phyloP scores from a whole-genome alignment of 1,140 invertebrate genomes.

The Phenacoccus solenopsis region DNA sequence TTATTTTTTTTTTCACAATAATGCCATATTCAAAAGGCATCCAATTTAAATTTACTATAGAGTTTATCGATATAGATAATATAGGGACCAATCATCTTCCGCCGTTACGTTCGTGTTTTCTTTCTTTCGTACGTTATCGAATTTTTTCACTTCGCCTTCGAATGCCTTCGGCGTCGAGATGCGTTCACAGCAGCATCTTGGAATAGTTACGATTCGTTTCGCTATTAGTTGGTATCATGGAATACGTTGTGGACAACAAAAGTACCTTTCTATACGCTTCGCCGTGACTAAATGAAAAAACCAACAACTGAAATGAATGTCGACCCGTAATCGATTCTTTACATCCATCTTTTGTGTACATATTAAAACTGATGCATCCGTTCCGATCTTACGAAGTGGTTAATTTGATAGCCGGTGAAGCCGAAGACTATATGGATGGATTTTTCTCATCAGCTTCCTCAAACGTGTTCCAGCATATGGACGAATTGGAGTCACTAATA shows the following conservation, averaged over 20 bases:
- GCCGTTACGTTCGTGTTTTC: neutral
- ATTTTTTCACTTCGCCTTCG: too few species aligned
- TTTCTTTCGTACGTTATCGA: neutral
- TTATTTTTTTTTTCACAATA: slow-evolving; percentile 8
- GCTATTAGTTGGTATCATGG: slow-evolving; percentile 5
- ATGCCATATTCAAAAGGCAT: neutral
- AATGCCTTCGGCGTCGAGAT: neutral
- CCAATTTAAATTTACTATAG: slow-evolving; percentile 6
- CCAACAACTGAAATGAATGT: slow-evolving; percentile 13
- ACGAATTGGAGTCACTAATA: too few species aligned
- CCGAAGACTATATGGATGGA: too few species aligned
- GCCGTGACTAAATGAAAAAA: slow-evolving; percentile 12
- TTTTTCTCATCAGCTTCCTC: too few species aligned
- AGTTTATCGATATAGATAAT: neutral
- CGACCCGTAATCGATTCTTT: slow-evolving; percentile 4
- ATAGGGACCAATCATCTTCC: neutral
- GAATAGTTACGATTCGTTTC: neutral
- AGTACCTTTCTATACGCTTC: neutral
- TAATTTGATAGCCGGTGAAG: neutral
- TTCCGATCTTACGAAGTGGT: neutral
- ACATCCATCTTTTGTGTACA: neutral
- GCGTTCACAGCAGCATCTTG: neutral
- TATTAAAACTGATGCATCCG: slow-evolving; percentile 5
- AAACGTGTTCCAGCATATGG: too few species aligned
- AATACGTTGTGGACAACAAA: neutral